These are phyloP conservation scores for Lasioglossum zephyrum DNA, from an alignment of 2,888 invertebrate species.

Conservation along the genomic window DNA sequence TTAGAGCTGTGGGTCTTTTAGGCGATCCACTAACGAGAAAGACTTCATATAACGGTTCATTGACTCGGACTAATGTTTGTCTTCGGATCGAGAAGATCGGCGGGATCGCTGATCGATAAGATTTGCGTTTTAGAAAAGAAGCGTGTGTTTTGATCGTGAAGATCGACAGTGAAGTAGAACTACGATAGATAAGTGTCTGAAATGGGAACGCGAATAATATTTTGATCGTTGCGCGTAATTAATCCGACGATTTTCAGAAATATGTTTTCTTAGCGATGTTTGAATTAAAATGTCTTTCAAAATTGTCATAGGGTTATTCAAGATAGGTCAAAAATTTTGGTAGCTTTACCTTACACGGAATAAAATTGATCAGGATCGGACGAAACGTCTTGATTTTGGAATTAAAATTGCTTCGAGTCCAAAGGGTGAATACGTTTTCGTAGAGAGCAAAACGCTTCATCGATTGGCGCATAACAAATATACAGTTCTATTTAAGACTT, in stretches of 20 bases:
- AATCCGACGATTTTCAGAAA: neutral
- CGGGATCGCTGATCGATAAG: neutral
- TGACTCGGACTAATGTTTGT: neutral
- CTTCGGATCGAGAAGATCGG: neutral
- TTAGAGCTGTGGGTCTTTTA: neutral
- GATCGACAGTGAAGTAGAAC: neutral
- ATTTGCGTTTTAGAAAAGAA: neutral
- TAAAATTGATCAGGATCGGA: too few relatives aligned
- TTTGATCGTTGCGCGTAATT: neutral
- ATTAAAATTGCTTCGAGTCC: too few relatives aligned
- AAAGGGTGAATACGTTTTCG: too few relatives aligned
- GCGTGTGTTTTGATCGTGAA: neutral
- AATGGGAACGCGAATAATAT: neutral
- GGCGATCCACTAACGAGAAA: neutral
- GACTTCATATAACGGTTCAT: neutral
- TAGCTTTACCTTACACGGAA: too few relatives aligned
- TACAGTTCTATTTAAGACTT: neutral
- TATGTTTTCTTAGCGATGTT: neutral
- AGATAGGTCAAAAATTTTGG: too few relatives aligned
- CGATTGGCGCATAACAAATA: neutral
- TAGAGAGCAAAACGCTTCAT: too few relatives aligned
- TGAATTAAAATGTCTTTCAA: neutral
- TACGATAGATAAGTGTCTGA: neutral
- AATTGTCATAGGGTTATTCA: too few relatives aligned
- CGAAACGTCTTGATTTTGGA: too few relatives aligned